phyloP scores from a whole-genome alignment of 2,888 invertebrate species.

The Orthosia gracilis region DNA sequence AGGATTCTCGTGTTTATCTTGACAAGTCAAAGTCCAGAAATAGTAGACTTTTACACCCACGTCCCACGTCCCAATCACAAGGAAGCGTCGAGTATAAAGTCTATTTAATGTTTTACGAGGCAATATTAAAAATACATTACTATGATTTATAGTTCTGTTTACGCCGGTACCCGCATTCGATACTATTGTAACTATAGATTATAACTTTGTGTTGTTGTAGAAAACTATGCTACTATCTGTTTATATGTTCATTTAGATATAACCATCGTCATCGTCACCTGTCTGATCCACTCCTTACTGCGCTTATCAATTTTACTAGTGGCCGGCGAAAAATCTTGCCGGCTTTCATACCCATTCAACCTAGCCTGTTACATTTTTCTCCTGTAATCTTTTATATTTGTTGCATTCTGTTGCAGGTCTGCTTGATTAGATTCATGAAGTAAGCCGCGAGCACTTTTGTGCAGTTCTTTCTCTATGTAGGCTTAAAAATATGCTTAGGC shows the following conservation, averaged over 20 bases:
- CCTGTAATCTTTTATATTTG: too few relatives aligned
- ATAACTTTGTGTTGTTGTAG: conserved; percentile 1
- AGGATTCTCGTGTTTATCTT: background rate
- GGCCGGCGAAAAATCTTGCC: too few relatives aligned
- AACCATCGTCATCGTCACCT: too few relatives aligned
- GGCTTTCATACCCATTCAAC: too few relatives aligned
- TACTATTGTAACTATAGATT: conserved; percentile 34
- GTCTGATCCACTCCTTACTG: background rate
- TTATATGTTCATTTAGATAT: too few relatives aligned
- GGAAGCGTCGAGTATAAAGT: conserved; percentile 44
- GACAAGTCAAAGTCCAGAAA: conserved; percentile 14
- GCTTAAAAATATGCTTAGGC: too few relatives aligned
- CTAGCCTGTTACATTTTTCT: too few relatives aligned
- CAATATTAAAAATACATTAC: conserved; percentile 65
- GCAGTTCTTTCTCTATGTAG: too few relatives aligned
- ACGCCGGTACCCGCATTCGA: conserved; percentile 60
- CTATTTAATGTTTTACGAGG: conserved; percentile 56
- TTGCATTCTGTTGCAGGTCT: background rate
- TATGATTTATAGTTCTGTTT: conserved; percentile 66
- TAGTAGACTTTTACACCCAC: background rate
- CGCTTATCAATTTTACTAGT: too few relatives aligned
- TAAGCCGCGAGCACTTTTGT: too few relatives aligned
- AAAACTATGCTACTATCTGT: background rate
- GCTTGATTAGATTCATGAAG: too few relatives aligned
- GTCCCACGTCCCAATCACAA: conserved; percentile 19